phyloP scores from a whole-genome alignment of 2,797 vertebrate genomes.

The Potorous gilbertii region DNA sequence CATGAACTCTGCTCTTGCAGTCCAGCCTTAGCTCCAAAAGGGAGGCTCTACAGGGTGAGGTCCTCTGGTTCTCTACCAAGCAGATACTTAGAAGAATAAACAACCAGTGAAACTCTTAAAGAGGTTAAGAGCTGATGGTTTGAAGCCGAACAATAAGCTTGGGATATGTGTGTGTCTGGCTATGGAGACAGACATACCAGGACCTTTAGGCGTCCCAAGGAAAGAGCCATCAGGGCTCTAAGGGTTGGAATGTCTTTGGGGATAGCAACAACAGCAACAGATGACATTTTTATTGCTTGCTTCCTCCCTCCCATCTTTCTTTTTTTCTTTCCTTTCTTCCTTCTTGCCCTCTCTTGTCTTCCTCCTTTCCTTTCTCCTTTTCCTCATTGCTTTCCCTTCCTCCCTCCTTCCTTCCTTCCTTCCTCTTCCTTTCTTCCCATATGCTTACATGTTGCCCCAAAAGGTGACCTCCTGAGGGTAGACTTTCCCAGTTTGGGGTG shows the following conservation, averaged over 20 bases:
- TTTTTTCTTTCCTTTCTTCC: too few species aligned
- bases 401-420: too few species aligned
- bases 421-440: too few species aligned
- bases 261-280: not conserved
- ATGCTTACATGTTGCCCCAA: too few species aligned
- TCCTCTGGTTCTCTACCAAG: constrained; percentile 44
- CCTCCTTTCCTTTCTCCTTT: too few species aligned
- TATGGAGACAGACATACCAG: not conserved
- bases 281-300: not conserved
- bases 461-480: too few species aligned
- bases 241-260: not conserved
- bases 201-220: not conserved
- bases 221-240: not conserved
- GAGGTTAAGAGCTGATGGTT: constrained; percentile 49
- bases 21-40: constrained; percentile 42
- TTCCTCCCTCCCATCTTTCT: not conserved
- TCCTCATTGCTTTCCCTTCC: too few species aligned
- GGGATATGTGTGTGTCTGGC: constrained; percentile 16
- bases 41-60: constrained; percentile 42
- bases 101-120: constrained; percentile 27
- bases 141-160: not conserved
- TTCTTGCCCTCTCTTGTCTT: too few species aligned
- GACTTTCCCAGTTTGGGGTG: too few species aligned
- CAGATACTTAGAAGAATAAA: constrained; percentile 72
- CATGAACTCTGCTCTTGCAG: constrained; percentile 42